Evolutionary conservation across 1,140 invertebrate genomes (phyloP), one percentile per base, ranked within the genome.

Genomic region (Penaeus japonicus): DNA sequence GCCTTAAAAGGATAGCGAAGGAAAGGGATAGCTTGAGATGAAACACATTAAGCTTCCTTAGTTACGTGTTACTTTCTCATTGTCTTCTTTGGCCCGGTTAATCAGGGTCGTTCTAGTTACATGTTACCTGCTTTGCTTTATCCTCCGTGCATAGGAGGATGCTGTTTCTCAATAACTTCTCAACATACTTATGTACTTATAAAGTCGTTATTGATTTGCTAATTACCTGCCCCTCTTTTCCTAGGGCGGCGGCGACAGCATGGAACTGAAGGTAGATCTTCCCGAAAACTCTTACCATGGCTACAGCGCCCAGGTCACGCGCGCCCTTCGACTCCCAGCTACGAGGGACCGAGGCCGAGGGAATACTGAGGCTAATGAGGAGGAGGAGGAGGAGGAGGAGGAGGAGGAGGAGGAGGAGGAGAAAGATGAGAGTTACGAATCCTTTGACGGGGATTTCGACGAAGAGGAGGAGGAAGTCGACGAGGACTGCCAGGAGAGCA

Each of bases 191-290:
- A 27, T 24, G 35, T 30, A 7, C 30, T 27, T 24, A 27, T 12
- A 47, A 47, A 47, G 0, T 39, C 47, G 10, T 47, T 7, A 47
- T 47, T 15, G 0, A 47, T 47, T 47, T 7, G 0, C 47, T 4
- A 47, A 47, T 15, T 39, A 39, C 47, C 47, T 47, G 5, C 15
- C 15, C 47, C 10, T 12, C 10, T 47, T 7, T 47, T 7, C 47
- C 47, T 15, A 47, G 47, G 47, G 79, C 75, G 84, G 77, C 47
- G 62, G 24, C 20, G 84, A 86, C 84, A 79, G 20, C 30, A 32
- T 79, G 35, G 84, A 86, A 12, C 32, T 86, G 32, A 80, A 75
- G 22, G 1, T 86, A 27, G 84, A 86, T 39, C 55, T 86, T n/a
- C 84, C 84, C 0, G 20, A 59, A 1, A 57, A 39, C 27, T 62